phyloP scores from a whole-genome alignment of 2,888 invertebrate species.

The Synergus umbraculus region DNA sequence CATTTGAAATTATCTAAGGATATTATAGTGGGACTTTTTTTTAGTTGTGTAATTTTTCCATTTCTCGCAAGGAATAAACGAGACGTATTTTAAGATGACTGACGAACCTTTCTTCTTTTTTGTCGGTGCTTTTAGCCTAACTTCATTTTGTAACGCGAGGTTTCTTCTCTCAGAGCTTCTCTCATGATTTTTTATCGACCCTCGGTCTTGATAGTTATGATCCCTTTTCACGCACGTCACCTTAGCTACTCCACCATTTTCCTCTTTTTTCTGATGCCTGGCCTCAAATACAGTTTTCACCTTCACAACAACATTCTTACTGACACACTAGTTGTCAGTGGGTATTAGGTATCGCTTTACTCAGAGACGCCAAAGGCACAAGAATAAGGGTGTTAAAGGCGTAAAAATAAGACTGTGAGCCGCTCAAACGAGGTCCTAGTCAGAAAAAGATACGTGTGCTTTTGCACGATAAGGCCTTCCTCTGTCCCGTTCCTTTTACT shows the following conservation, averaged over 20 bases:
- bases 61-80: too few species aligned
- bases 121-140: background rate
- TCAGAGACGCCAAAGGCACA: slow-evolving; percentile 22
- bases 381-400: slow-evolving; percentile 26
- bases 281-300: slow-evolving; percentile 22
- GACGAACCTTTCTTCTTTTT: background rate
- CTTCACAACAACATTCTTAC: slow-evolving; percentile 7
- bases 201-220: background rate
- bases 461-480: slow-evolving; percentile 21
- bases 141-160: slow-evolving; percentile 3
- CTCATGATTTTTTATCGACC: background rate
- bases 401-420: slow-evolving; percentile 37
- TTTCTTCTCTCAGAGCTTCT: background rate
- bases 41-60: too few species aligned
- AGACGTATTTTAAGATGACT: background rate
- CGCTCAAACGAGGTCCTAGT: slow-evolving; percentile 21
- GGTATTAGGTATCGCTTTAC: slow-evolving; percentile 22
- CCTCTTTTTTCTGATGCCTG: background rate
- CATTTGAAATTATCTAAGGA: too few species aligned
- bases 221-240: background rate
- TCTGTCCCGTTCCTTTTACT: slow-evolving; percentile 21
- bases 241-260: background rate
- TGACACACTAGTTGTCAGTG: background rate
- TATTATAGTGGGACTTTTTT: too few species aligned
- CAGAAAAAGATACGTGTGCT: slow-evolving; percentile 33